Percentiles rank a stretch among this genome's conserved stretches.
Conservation (phyloP, 2,113 vertebrate genomes). For the Paradoxurus hermaphroditus region DNA sequence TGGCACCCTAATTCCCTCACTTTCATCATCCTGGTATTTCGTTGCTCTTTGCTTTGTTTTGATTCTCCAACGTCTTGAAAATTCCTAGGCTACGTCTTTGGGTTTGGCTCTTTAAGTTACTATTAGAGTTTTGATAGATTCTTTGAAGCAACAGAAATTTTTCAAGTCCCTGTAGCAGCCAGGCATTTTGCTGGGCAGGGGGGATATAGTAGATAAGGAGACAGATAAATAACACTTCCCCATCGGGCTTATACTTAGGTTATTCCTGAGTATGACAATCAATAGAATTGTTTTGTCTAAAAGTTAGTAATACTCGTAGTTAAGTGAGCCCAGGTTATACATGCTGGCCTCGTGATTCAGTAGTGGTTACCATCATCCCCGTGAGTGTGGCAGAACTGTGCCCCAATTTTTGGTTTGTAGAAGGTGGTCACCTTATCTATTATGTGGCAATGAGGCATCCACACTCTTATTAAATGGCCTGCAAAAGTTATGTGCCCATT, state of each 20-base stretch:
- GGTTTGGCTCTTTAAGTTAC: not conserved
- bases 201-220: not conserved
- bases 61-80: not conserved
- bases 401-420: not conserved
- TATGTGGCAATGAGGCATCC: constrained; percentile 58
- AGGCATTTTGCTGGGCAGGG: not conserved
- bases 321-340: not conserved
- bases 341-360: not conserved
- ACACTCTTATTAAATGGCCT: constrained; percentile 38
- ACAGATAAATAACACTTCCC: not conserved
- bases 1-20: fast-evolving
- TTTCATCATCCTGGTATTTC: not conserved
- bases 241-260: not conserved
- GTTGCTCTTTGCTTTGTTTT: not conserved
- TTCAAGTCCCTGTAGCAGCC: not conserved
- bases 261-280: not conserved
- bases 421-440: constrained; percentile 73
- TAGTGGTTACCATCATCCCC: not conserved
- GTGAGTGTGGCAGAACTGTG: not conserved
- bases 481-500: constrained; percentile 52
- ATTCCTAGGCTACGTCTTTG: not conserved
- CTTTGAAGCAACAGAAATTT: not conserved
- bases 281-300: not conserved
- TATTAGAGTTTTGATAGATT: not conserved
- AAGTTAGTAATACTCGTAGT: not conserved